Conservation (phyloP, 2,797 vertebrate species). For the Phoebastria nigripes region DNA sequence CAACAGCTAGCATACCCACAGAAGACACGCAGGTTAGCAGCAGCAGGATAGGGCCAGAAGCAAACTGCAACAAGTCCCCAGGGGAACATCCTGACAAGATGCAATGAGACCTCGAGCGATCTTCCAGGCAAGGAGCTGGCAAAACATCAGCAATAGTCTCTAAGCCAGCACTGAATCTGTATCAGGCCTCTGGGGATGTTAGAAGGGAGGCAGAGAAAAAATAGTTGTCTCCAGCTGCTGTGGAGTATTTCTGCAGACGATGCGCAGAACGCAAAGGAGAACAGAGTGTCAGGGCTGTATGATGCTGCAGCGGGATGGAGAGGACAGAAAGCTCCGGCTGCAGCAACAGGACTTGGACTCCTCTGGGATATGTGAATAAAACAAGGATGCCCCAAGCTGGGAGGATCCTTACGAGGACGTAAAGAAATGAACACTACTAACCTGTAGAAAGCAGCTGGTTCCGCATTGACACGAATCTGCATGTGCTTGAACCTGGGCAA, state of each 20-base stretch:
- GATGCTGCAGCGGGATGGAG: neutral
- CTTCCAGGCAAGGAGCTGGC: neutral
- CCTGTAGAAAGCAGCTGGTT: constrained; percentile 95
- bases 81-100: neutral
- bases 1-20: neutral
- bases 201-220: neutral
- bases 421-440: constrained; percentile 54
- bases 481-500: constrained; percentile 93
- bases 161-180: neutral
- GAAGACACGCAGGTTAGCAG: neutral
- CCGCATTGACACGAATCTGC: constrained; percentile 95
- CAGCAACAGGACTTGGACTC: neutral
- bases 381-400: neutral
- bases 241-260: neutral
- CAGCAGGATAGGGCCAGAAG: neutral
- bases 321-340: neutral
- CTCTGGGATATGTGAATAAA: neutral
- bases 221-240: neutral
- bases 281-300: neutral
- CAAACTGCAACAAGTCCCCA: neutral
- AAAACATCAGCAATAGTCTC: neutral
- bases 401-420: neutral
- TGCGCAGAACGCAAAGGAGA: neutral
- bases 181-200: neutral
- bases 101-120: neutral